Evolutionary conservation across 2,888 invertebrate species (phyloP).

Genomic region (Mactromeris polynyma): DNA sequence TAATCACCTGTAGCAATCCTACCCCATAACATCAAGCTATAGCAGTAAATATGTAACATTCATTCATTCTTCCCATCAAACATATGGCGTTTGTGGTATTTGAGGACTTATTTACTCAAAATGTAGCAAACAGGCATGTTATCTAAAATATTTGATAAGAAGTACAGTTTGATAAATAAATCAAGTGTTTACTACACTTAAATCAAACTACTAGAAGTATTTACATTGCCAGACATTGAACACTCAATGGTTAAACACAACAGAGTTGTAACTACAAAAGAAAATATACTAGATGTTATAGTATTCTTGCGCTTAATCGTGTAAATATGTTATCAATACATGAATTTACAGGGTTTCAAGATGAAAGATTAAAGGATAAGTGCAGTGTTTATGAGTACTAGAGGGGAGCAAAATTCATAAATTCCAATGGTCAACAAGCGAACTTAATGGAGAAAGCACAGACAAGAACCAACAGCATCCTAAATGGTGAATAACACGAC

Average conservation of each 20-base stretch:
- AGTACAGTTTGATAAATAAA: conserved; percentile 9
- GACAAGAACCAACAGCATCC: not conserved
- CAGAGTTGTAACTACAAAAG: not conserved
- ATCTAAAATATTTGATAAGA: conserved; percentile 14
- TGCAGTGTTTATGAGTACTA: not conserved
- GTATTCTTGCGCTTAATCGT: not conserved
- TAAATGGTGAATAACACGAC: too few relatives aligned
- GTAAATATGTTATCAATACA: not conserved
- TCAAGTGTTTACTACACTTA: conserved; percentile 5
- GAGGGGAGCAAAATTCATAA: not conserved
- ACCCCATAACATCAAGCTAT: not conserved
- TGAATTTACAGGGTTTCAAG: conserved; percentile 12
- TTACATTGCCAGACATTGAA: conserved; percentile 9
- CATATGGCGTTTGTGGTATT: not conserved
- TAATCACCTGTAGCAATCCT: not conserved
- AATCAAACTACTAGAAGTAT: not conserved
- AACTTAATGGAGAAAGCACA: not conserved
- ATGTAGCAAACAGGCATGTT: conserved; percentile 7
- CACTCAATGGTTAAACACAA: not conserved
- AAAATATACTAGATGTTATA: not conserved
- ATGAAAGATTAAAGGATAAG: not conserved
- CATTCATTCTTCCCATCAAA: not conserved
- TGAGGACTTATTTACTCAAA: conserved; percentile 6
- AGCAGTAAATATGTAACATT: not conserved
- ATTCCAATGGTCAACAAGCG: not conserved